A percentile compares a stretch with the other conserved stretches of the same genome.
Conservation (phyloP, 92 coral and sea anemone species). For the Zoanthus solanderi region DNA sequence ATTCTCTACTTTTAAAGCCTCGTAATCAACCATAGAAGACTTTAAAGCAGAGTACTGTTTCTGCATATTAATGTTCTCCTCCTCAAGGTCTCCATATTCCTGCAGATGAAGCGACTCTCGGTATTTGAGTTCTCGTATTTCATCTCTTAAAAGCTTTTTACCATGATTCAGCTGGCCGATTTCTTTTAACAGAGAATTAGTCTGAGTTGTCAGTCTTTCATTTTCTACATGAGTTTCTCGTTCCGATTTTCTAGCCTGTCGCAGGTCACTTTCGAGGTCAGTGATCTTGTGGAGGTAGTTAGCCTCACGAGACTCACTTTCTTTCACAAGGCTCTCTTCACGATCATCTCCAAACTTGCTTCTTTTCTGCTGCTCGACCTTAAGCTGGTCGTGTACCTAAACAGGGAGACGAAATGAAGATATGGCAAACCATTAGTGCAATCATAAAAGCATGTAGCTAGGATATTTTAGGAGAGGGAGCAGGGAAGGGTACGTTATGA, state of each 20-base stretch:
- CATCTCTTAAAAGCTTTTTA: slow-evolving; percentile 83
- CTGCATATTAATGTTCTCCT: slow-evolving; percentile 93
- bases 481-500: no score
- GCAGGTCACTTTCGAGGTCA: slow-evolving; percentile 91
- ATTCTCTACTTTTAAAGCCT: slow-evolving; percentile 97
- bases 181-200: slow-evolving; percentile 80
- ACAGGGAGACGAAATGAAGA: not conserved
- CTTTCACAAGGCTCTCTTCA: slow-evolving; percentile 91
- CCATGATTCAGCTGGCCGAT: slow-evolving; percentile 81
- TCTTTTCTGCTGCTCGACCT: slow-evolving; percentile 94
- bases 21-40: slow-evolving; percentile 94
- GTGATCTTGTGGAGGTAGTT: slow-evolving; percentile 85
- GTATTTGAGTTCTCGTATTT: slow-evolving; percentile 86
- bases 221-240: slow-evolving; percentile 80
- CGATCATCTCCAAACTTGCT: slow-evolving; percentile 97
- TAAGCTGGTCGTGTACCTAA: slow-evolving; percentile 91
- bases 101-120: slow-evolving; percentile 82
- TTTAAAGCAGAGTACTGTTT: slow-evolving; percentile 89
- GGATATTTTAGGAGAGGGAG: no score
- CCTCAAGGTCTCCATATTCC: slow-evolving; percentile 94
- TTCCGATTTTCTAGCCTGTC: slow-evolving; percentile 89
- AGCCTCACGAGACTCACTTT: slow-evolving; percentile 98
- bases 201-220: slow-evolving; percentile 84
- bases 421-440: no score
- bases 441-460: no score